Percentiles rank a stretch among this genome's conserved stretches.
Evolutionary conservation across 2,797 vertebrate genomes (phyloP).

Genomic region (Corythornis leucogaster): DNA sequence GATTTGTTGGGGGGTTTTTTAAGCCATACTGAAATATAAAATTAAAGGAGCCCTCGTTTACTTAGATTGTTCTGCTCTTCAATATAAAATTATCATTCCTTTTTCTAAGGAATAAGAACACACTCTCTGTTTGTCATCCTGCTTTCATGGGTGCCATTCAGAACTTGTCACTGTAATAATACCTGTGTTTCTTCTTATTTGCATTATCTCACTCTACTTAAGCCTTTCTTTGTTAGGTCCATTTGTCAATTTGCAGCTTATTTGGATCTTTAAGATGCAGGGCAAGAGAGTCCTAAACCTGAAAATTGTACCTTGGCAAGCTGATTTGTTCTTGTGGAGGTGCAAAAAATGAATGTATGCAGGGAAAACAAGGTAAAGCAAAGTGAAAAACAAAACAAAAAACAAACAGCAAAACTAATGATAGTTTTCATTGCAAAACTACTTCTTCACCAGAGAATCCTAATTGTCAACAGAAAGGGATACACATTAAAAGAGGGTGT

Average conservation of each 20-base stretch:
- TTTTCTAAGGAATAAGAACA: neutral
- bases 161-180: neutral
- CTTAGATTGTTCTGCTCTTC: neutral
- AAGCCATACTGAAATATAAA: conserved; percentile 16
- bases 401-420: neutral
- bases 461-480: neutral
- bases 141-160: neutral
- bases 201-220: neutral
- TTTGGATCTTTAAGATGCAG: neutral
- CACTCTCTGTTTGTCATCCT: neutral
- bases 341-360: neutral
- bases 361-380: neutral
- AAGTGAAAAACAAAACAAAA: neutral
- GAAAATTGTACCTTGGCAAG: neutral
- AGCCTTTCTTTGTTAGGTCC: neutral
- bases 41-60: neutral
- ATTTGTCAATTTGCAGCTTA: neutral
- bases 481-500: neutral
- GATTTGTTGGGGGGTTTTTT: neutral
- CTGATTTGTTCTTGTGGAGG: neutral
- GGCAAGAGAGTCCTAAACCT: neutral
- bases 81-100: neutral
- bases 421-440: neutral
- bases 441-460: neutral
- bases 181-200: neutral